Evolutionary conservation across 2,888 invertebrate genomes (phyloP).

Genomic region (Apotomis capreana): DNA sequence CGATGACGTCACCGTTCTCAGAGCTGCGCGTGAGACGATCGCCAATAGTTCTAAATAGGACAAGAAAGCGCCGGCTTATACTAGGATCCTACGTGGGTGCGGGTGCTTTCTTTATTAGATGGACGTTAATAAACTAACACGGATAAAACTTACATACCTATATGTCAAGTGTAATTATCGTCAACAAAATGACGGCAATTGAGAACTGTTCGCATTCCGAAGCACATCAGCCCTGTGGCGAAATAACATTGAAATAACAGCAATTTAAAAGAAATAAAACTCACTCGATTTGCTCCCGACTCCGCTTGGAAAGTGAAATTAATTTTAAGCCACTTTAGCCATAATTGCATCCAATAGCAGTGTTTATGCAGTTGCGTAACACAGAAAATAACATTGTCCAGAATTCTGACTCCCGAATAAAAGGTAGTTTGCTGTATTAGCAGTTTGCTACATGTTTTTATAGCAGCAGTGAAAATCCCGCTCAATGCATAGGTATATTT

Average conservation of each 20-base stretch:
- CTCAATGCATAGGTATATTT: no score
- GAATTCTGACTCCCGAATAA: constrained; percentile 1
- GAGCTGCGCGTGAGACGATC: constrained; percentile 8
- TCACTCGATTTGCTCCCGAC: neutral
- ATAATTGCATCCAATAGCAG: constrained; percentile 13
- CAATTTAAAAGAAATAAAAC: constrained; percentile 13
- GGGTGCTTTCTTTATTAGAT: no score
- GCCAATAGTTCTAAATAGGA: constrained; percentile 9
- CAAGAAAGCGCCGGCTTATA: neutral
- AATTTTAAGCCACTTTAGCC: constrained; percentile 16
- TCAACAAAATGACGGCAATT: neutral
- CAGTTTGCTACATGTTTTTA: no score
- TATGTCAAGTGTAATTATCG: neutral
- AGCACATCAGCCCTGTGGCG: neutral
- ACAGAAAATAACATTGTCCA: neutral
- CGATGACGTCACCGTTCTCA: constrained; percentile 22
- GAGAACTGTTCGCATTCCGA: neutral
- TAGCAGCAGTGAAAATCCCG: no score
- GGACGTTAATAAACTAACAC: no score
- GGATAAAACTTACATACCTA: no score
- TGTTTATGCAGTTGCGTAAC: constrained; percentile 4
- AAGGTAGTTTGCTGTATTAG: no score
- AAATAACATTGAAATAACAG: constrained; percentile 10
- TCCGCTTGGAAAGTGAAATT: neutral
- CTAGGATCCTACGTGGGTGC: neutral